A percentile compares a stretch with the other conserved stretches of the same genome.
Conservation (phyloP, 2,888 invertebrate species). For the Pseudolycoriella hygida region DNA sequence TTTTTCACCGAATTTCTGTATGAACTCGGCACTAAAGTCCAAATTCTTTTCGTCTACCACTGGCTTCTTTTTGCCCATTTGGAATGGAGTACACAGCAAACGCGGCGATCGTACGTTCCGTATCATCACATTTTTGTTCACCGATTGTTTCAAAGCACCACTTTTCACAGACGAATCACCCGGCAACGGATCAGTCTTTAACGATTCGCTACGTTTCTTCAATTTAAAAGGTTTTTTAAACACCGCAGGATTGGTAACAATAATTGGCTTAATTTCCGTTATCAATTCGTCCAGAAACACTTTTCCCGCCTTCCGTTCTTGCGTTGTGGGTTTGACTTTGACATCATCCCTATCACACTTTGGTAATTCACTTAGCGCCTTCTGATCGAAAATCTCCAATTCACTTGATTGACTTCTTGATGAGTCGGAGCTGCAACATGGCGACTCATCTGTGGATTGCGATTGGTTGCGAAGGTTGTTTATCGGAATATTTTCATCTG, state of each 20-base stretch:
- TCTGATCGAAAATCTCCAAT: background rate
- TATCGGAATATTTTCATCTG: background rate
- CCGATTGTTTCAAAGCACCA: background rate
- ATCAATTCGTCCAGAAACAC: constrained; percentile 2
- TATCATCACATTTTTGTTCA: background rate
- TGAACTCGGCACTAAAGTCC: constrained; percentile 10
- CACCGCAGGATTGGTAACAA: background rate
- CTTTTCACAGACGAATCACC: background rate
- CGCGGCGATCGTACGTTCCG: background rate
- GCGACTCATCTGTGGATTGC: background rate
- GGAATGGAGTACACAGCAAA: background rate
- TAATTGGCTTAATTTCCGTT: constrained; percentile 2
- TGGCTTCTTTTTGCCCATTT: background rate
- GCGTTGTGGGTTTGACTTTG: background rate
- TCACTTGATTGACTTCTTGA: constrained; percentile 3
- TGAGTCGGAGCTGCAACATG: background rate
- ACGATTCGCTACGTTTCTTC: background rate
- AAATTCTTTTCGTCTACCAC: background rate
- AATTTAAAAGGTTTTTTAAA: background rate
- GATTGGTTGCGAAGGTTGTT: background rate
- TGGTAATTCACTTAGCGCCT: background rate
- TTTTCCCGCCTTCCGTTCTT: background rate
- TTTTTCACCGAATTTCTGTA: constrained; percentile 6
- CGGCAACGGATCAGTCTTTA: background rate
- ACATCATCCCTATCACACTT: background rate